A percentile compares a stretch with the other conserved stretches of the same genome.
Conservation (phyloP, 2,888 invertebrate species). For the Oscheius sp. region DNA sequence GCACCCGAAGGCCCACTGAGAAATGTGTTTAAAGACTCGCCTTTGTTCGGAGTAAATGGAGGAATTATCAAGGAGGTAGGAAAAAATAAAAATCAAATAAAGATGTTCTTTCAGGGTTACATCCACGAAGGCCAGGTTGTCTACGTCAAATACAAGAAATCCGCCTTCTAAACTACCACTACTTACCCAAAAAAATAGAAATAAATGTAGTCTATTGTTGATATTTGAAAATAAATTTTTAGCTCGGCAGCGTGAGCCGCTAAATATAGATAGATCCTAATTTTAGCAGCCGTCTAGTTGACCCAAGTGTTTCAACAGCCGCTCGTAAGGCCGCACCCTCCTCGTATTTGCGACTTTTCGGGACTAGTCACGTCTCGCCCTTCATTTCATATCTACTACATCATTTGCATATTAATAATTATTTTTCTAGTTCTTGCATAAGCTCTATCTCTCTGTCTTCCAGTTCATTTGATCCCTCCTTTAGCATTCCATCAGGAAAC, state of each 20-base stretch:
- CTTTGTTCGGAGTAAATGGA: conserved; percentile 53
- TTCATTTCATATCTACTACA: conserved; percentile 28
- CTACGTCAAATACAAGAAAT: conserved; percentile 48
- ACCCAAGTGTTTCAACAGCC: conserved; percentile 36
- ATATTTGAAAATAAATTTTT: not conserved
- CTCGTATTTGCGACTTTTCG: conserved; percentile 35
- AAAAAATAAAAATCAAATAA: not conserved
- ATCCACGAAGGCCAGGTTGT: conserved; percentile 54
- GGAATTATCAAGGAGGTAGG: conserved; percentile 42
- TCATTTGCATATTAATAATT: conserved; percentile 29
- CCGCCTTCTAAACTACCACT: conserved; percentile 37
- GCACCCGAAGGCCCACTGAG: conserved; percentile 54
- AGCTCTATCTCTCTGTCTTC: too few species aligned
- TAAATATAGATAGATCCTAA: conserved; percentile 25
- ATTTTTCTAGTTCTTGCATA: not conserved
- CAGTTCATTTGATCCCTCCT: not conserved
- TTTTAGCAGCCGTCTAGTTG: conserved; percentile 32
- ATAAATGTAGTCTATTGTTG: conserved; percentile 16
- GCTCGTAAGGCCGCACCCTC: conserved; percentile 37
- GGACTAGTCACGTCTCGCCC: conserved; percentile 34
- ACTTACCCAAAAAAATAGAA: not conserved
- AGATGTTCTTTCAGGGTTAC: conserved; percentile 35
- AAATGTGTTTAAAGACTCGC: conserved; percentile 43
- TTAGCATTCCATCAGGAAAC: not conserved
- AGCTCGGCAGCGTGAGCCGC: conserved; percentile 6